These are phyloP conservation scores for Etheostoma nigrum DNA, from an alignment of 2,797 vertebrate species.

Conservation along the genomic window DNA sequence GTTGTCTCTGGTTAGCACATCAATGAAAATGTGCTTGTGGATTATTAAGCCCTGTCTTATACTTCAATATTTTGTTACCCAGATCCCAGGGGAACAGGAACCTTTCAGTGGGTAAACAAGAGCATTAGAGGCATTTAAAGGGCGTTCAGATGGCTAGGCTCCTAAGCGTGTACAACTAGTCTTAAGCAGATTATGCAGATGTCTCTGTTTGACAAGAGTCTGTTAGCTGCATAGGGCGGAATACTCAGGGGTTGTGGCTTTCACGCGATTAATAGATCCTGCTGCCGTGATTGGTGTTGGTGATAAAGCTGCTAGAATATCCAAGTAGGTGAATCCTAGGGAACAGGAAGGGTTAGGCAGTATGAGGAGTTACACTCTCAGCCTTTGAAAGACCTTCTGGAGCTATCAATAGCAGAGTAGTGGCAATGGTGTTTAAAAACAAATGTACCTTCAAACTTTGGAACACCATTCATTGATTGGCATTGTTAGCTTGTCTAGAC, in stretches of 20 bases:
- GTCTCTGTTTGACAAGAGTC: constrained; percentile 74
- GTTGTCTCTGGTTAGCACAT: neutral
- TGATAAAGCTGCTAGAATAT: constrained; percentile 72
- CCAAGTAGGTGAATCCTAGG: constrained; percentile 73
- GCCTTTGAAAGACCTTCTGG: constrained; percentile 48
- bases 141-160: constrained; percentile 67
- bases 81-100: constrained; percentile 44
- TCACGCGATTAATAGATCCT: constrained; percentile 74
- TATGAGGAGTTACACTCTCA: constrained; percentile 12
- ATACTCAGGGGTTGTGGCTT: constrained; percentile 71
- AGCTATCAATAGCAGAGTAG: constrained; percentile 26
- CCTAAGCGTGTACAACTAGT: constrained; percentile 72
- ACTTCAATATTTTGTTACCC: constrained; percentile 36
- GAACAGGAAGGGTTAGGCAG: constrained; percentile 31
- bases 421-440: constrained; percentile 27
- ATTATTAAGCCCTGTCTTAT: constrained; percentile 40
- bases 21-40: constrained; percentile 9
- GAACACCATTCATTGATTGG: constrained; percentile 24
- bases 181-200: constrained; percentile 92
- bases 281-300: constrained; percentile 73
- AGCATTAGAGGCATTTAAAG: constrained; percentile 71
- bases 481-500: constrained; percentile 17
- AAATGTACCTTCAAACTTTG: constrained; percentile 24
- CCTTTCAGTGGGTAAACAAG: constrained; percentile 72
- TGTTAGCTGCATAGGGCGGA: constrained; percentile 71